These are phyloP conservation scores for Pyrrhosoma nymphula DNA, from an alignment of 2,888 invertebrate species.

Conservation along the genomic window DNA sequence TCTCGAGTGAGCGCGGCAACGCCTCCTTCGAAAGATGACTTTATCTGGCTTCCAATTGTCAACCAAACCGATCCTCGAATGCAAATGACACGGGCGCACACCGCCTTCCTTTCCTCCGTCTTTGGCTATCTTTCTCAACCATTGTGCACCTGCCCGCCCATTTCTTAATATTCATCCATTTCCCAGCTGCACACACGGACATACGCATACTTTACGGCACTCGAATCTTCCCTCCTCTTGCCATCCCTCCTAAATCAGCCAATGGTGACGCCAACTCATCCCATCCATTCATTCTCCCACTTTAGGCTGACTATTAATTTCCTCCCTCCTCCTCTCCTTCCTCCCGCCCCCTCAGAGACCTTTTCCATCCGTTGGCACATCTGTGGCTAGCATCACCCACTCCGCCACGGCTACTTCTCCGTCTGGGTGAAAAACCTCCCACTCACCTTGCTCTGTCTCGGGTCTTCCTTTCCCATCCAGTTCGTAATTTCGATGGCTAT, in stretches of 20 bases:
- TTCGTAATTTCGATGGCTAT: conserved; percentile 63
- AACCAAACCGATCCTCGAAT: background rate
- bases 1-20: background rate
- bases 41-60: background rate
- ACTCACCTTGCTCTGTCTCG: background rate
- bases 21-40: background rate
- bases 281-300: background rate
- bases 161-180: conserved; percentile 33
- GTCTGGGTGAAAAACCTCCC: background rate
- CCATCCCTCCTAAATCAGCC: background rate
- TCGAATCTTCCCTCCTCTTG: background rate
- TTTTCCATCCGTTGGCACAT: conserved; percentile 49
- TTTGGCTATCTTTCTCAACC: background rate
- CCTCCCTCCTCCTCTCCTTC: background rate
- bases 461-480: background rate
- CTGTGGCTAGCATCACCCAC: conserved; percentile 41
- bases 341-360: background rate
- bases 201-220: conserved; percentile 39
- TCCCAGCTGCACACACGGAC: conserved; percentile 42
- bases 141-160: conserved; percentile 48
- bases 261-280: conserved; percentile 19
- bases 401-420: conserved; percentile 29
- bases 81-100: background rate
- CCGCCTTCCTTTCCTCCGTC: background rate
- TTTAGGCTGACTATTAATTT: conserved; percentile 55